These are phyloP conservation scores for Perognathus longimembris DNA, from an alignment of 2,113 vertebrate genomes.

Conservation along the genomic window DNA sequence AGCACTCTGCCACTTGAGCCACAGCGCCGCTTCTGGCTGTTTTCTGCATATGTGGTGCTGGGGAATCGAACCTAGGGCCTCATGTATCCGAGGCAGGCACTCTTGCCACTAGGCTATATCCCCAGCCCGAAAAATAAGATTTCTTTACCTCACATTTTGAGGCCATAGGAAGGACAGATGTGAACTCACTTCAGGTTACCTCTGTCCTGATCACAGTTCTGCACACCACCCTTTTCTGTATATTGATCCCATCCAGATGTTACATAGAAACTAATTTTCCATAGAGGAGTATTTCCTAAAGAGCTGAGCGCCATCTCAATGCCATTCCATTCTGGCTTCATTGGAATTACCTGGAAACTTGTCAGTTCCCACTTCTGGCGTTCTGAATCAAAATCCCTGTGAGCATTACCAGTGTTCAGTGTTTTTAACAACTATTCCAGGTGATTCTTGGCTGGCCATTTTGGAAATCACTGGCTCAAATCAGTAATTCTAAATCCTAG, in stretches of 20 bases:
- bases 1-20: too few species aligned
- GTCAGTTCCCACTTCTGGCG: neutral
- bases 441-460: neutral
- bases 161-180: neutral
- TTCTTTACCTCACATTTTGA: neutral
- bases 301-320: neutral
- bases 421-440: neutral
- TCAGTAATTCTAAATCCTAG: neutral
- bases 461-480: neutral
- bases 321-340: neutral
- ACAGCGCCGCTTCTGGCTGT: too few species aligned
- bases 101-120: too few species aligned
- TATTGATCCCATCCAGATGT: neutral
- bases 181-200: neutral
- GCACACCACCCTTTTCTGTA: neutral
- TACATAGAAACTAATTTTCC: neutral
- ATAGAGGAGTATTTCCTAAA: neutral
- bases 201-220: neutral
- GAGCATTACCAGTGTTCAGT: neutral
- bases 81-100: too few species aligned
- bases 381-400: neutral
- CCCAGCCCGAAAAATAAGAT: neutral
- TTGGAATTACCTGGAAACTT: neutral
- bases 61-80: too few species aligned
- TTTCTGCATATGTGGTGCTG: too few species aligned